Evolutionary conservation across 2,888 invertebrate species (phyloP).

Genomic region (Ecliptopera silaceata): DNA sequence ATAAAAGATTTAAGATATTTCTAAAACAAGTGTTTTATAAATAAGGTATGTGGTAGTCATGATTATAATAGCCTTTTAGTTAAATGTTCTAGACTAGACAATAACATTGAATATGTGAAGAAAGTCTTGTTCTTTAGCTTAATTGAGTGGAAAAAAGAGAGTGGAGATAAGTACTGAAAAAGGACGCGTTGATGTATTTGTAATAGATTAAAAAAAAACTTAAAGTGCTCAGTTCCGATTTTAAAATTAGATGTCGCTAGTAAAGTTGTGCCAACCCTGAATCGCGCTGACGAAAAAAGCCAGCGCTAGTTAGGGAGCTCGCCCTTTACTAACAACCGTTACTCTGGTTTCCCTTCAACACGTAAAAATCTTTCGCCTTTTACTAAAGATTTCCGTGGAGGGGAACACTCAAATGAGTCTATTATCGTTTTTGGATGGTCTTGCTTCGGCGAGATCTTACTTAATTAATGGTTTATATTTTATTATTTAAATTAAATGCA

Average conservation of each 20-base stretch:
- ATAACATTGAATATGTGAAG: too few species aligned
- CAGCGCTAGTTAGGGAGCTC: neutral
- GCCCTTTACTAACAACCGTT: neutral
- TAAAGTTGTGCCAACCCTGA: neutral
- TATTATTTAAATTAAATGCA: too few species aligned
- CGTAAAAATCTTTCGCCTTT: slow-evolving; percentile 91
- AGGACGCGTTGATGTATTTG: neutral
- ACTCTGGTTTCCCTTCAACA: slow-evolving; percentile 86
- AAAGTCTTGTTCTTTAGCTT: too few species aligned
- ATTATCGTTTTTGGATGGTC: slow-evolving; percentile 43
- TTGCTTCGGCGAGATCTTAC: slow-evolving; percentile 5
- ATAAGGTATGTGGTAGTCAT: too few species aligned
- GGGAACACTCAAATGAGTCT: slow-evolving; percentile 89
- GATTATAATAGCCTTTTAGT: too few species aligned
- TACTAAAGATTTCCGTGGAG: slow-evolving; percentile 91
- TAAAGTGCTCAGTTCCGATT: neutral
- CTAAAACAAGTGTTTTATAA: neutral
- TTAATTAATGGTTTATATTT: neutral
- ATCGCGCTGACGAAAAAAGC: slow-evolving; percentile 15
- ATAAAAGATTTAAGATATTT: neutral
- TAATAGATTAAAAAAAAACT: too few species aligned
- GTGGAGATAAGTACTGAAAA: too few species aligned
- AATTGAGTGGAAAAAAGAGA: too few species aligned
- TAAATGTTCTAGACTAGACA: too few species aligned
- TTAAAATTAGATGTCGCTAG: slow-evolving; percentile 17